These are phyloP conservation scores for Ephialtes manifestator DNA, from an alignment of 2,888 invertebrate species.

Conservation along the genomic window DNA sequence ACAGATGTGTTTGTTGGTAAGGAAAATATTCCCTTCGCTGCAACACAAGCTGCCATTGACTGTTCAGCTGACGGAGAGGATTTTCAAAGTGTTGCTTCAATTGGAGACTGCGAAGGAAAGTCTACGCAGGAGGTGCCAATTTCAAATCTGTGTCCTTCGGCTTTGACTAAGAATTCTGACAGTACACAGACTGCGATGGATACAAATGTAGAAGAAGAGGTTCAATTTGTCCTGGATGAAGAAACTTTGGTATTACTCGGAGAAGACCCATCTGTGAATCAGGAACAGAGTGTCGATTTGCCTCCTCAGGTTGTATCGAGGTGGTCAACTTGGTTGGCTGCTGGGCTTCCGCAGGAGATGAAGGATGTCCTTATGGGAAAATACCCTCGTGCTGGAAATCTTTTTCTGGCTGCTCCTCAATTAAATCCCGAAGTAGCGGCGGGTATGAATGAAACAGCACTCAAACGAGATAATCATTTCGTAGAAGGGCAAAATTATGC, in stretches of 20 bases:
- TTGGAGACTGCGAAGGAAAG: too few relatives aligned
- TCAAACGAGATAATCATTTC: conserved; percentile 10
- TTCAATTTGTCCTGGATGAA: background rate
- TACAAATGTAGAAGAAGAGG: background rate
- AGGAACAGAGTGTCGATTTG: background rate
- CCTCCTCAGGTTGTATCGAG: background rate
- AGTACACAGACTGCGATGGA: background rate
- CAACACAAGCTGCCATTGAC: background rate
- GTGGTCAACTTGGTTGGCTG: background rate
- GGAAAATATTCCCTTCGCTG: background rate
- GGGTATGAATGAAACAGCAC: background rate
- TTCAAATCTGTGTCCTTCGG: background rate
- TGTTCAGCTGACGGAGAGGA: background rate
- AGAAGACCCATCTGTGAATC: background rate
- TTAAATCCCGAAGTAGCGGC: background rate
- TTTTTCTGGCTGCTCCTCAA: background rate
- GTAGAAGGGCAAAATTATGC: background rate
- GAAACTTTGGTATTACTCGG: background rate
- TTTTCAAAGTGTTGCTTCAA: background rate
- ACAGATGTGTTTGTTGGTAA: background rate
- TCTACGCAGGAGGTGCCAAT: background rate
- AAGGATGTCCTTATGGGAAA: background rate
- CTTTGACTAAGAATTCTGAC: background rate
- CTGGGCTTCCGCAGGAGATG: background rate
- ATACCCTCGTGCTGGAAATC: background rate